These are phyloP conservation scores for Myotis planiceps DNA, from an alignment of 2,797 vertebrate species.

Conservation along the genomic window DNA sequence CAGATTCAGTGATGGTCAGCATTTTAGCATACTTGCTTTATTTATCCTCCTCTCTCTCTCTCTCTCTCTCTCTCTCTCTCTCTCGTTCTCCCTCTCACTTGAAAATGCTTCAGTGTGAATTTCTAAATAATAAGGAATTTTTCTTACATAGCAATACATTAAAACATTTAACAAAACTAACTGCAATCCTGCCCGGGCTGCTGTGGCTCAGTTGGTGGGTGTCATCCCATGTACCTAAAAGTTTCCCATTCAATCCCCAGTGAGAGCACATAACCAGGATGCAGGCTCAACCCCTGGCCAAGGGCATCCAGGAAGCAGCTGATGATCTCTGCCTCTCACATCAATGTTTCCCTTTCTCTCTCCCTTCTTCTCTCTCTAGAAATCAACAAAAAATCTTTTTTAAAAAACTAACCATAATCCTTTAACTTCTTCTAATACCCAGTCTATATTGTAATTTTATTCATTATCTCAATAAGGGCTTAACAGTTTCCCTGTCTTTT, in stretches of 20 bases:
- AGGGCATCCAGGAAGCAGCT: background rate
- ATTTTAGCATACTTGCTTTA: background rate
- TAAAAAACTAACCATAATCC: background rate
- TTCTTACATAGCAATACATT: background rate
- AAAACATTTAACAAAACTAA: background rate
- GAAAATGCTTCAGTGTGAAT: background rate
- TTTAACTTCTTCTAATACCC: background rate
- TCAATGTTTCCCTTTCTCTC: background rate
- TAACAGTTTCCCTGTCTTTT: background rate
- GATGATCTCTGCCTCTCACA: background rate
- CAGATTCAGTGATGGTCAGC: too few relatives aligned
- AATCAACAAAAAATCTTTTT: background rate
- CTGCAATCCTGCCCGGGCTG: background rate
- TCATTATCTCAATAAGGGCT: background rate
- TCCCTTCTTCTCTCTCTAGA: background rate
- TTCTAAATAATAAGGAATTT: background rate
- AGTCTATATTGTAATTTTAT: background rate
- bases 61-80: background rate
- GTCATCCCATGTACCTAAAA: background rate
- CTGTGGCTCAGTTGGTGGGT: background rate
- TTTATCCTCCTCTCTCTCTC: too few relatives aligned
- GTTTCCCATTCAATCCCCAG: background rate
- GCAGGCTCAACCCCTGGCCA: background rate
- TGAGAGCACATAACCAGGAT: background rate
- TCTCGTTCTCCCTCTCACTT: background rate